A percentile compares a stretch with the other conserved stretches of the same genome.
These are phyloP conservation scores for Petrolisthes cinctipes DNA, from an alignment of 2,888 invertebrate genomes.

Conservation along the genomic window DNA sequence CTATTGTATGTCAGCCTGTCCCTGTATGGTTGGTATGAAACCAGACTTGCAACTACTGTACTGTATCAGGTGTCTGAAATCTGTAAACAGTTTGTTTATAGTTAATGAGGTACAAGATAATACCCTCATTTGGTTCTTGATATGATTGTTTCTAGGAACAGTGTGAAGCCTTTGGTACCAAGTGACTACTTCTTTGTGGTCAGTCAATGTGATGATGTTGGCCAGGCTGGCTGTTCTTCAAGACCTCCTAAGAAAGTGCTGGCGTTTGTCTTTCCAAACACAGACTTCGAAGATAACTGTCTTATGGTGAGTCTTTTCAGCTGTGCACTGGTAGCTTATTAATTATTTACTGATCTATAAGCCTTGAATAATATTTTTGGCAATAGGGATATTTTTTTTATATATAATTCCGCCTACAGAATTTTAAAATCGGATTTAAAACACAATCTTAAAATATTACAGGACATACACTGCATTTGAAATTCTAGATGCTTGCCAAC, in stretches of 20 bases:
- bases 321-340: background rate
- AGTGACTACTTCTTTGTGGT: constrained; percentile 62
- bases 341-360: background rate
- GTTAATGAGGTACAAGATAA: too few species aligned
- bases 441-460: background rate
- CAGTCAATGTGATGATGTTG: constrained; percentile 26
- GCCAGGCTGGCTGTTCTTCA: background rate
- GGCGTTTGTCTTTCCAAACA: constrained; percentile 62
- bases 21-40: too few species aligned
- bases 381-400: background rate
- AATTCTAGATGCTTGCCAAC: background rate
- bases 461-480: too few species aligned
- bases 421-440: background rate
- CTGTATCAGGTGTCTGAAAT: too few species aligned
- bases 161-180: constrained; percentile 46
- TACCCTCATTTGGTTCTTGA: too few species aligned
- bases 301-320: constrained; percentile 47
- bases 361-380: background rate
- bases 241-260: constrained; percentile 33
- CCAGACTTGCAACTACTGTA: too few species aligned
- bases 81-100: too few species aligned
- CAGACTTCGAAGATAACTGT: constrained; percentile 54
- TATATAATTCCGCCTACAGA: background rate
- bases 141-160: constrained; percentile 31
- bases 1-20: too few species aligned